phyloP scores from a whole-genome alignment of 23 tunicate genomes.

The Aplidium turbinatum region DNA sequence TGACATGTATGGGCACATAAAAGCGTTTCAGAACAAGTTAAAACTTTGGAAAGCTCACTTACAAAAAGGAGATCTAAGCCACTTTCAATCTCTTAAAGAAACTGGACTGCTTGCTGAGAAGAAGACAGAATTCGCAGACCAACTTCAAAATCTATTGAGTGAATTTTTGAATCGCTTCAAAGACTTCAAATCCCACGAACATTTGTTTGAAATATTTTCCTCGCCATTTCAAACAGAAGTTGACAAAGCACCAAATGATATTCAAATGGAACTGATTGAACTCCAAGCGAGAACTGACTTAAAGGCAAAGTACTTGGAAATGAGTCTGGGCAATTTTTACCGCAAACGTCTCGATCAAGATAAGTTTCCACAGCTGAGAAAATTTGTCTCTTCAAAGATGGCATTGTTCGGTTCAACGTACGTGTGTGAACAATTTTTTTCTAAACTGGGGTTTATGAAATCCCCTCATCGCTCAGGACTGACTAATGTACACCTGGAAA shows the following conservation, averaged over 20 bases:
- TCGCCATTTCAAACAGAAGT: slow-evolving; percentile 40
- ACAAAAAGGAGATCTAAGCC: slow-evolving; percentile 26
- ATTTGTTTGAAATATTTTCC: slow-evolving; percentile 57
- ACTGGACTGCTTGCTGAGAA: slow-evolving; percentile 24
- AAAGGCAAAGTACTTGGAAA: slow-evolving; percentile 46
- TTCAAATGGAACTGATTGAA: slow-evolving; percentile 49
- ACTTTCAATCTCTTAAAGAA: slow-evolving; percentile 36
- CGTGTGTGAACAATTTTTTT: slow-evolving; percentile 56
- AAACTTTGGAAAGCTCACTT: slow-evolving; percentile 37
- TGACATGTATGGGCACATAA: slow-evolving; percentile 49
- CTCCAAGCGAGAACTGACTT: slow-evolving; percentile 40
- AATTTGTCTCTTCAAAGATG: slow-evolving; percentile 54
- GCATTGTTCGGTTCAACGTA: slow-evolving; percentile 46
- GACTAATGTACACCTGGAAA: slow-evolving; percentile 64
- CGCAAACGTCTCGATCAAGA: slow-evolving; percentile 56
- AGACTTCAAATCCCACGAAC: slow-evolving; percentile 60
- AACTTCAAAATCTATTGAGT: slow-evolving; percentile 46
- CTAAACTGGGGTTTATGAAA: slow-evolving; percentile 47
- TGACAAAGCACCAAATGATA: slow-evolving; percentile 36
- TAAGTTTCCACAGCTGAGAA: slow-evolving; percentile 49
- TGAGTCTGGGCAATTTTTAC: slow-evolving; percentile 59
- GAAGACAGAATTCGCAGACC: slow-evolving; percentile 39
- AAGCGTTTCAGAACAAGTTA: slow-evolving; percentile 42
- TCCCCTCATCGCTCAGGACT: slow-evolving; percentile 21
- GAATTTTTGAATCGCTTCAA: slow-evolving; percentile 43